Evolutionary conservation across 2,888 invertebrate genomes (phyloP), one percentile per base, ranked within the genome.

Genomic region (Stenchaetothrips biformis): DNA sequence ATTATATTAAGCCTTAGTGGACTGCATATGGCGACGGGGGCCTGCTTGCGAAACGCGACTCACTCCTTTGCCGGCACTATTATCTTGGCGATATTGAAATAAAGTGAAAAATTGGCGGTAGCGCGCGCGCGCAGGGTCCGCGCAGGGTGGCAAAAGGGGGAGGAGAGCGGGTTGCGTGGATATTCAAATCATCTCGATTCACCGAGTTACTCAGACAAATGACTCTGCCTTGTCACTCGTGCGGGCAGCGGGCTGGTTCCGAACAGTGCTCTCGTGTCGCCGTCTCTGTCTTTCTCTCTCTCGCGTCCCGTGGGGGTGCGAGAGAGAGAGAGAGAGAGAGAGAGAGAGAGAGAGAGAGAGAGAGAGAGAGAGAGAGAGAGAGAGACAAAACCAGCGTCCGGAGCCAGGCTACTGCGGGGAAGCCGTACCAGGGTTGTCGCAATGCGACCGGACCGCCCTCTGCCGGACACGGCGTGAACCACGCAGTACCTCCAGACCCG

Each of bases 11-110:
- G 67, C 67, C 67, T 59, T 74, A 74, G 67, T 74, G 67, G 67
- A 74, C 67, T 74, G 67, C 67, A 74, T 74, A 74, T 74, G 67
- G 67, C 67, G 67, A n/a, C n/a, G n/a, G n/a, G n/a, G n/a, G n/a
- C n/a, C n/a, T n/a, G 67, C 67, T 74, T 74, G 67, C 67, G 67
- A 74, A 74, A 74, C 21, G 59, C 59, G 13, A 7, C 67, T 74
- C 67, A 74, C 67, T 74, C 67, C 67, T 74, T 67, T 74, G n/a
- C 21, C 67, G 11, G n/a, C 25, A 25, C 67, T 25, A 74, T 74
- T 74, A 74, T 74, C 67, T 21, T 74, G 67, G 67, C 21, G 67
- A 74, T 74, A 74, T 74, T 74, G 67, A 74, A 74, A 74, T 74
- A 74, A 74, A 74, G 67, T 74, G 67, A 74, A 74, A 74, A 74